A percentile compares a stretch with the other conserved stretches of the same genome.
Conservation (phyloP, 2,888 invertebrate species). For the Papilio protenor region DNA sequence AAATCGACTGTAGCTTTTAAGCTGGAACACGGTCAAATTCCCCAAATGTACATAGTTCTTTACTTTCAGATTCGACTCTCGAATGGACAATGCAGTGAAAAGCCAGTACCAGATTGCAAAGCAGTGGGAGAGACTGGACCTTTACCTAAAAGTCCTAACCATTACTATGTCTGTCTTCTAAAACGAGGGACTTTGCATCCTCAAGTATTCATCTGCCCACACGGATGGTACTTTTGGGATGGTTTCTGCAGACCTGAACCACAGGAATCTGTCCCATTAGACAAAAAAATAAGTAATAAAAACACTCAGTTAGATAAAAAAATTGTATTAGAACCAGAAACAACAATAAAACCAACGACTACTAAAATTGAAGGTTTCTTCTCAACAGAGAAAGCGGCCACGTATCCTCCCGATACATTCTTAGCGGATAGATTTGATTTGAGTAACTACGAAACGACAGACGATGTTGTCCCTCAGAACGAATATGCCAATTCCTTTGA, state of each 20-base stretch:
- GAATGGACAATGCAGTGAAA: slow-evolving; percentile 68
- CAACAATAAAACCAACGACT: slow-evolving; percentile 48
- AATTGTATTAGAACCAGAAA: slow-evolving; percentile 39
- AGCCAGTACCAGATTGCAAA: slow-evolving; percentile 66
- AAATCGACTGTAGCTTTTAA: too few relatives aligned
- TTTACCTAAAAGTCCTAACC: slow-evolving; percentile 64
- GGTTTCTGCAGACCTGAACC: slow-evolving; percentile 70
- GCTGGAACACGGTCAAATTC: too few relatives aligned
- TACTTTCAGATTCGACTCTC: slow-evolving; percentile 64
- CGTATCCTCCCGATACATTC: slow-evolving; percentile 71
- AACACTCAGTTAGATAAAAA: slow-evolving; percentile 36
- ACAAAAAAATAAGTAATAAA: neutral
- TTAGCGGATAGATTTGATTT: slow-evolving; percentile 76
- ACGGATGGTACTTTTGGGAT: slow-evolving; percentile 74
- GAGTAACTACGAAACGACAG: slow-evolving; percentile 66
- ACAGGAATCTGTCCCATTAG: slow-evolving; percentile 39
- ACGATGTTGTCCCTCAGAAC: slow-evolving; percentile 55
- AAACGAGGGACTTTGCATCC: slow-evolving; percentile 63
- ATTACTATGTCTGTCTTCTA: slow-evolving; percentile 74
- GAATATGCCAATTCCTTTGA: slow-evolving; percentile 65
- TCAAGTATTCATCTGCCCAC: slow-evolving; percentile 77
- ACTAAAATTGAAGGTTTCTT: slow-evolving; percentile 64
- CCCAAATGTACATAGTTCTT: neutral
- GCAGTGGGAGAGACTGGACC: slow-evolving; percentile 67
- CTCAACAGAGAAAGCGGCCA: slow-evolving; percentile 68